These are phyloP conservation scores for Choloepus hoffmanni DNA, from an alignment of 2,113 vertebrate genomes.

Conservation along the genomic window DNA sequence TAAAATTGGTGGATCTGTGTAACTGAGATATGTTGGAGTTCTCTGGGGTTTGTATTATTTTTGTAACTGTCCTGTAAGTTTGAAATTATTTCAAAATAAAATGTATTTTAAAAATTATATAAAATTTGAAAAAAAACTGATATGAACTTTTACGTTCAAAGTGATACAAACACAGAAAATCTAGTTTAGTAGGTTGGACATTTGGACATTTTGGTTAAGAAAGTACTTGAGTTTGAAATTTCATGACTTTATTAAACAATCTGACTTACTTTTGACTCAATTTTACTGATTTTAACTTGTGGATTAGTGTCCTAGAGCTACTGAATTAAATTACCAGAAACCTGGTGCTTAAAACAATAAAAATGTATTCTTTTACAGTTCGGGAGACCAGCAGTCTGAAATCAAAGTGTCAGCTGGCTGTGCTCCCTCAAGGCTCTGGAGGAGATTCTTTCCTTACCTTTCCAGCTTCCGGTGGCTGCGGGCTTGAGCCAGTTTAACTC, in stretches of 20 bases:
- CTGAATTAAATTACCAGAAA: not conserved
- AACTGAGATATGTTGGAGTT: too few species aligned
- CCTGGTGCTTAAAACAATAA: not conserved
- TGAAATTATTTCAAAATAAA: too few species aligned
- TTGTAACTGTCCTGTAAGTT: too few species aligned
- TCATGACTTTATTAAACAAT: conserved; percentile 35
- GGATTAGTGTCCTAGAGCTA: not conserved
- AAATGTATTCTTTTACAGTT: not conserved
- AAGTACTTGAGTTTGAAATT: conserved; percentile 3
- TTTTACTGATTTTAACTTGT: conserved; percentile 21
- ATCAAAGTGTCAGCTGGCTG: not conserved
- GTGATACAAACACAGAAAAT: not conserved
- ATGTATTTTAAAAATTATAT: too few species aligned
- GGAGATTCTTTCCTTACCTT: not conserved
- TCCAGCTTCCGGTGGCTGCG: not conserved
- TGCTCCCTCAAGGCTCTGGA: not conserved
- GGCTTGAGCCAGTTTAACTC: not conserved
- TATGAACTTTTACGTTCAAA: not conserved
- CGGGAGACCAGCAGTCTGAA: not conserved
- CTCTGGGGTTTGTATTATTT: too few species aligned
- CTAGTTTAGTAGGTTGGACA: not conserved
- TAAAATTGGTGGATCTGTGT: too few species aligned
- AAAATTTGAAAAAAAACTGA: too few species aligned
- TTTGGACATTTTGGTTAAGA: not conserved
- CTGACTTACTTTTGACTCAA: not conserved